Evolutionary conservation across 2,113 vertebrate species (phyloP), one percentile per base, ranked within the genome.

Genomic region (Cavia porcellus): DNA sequence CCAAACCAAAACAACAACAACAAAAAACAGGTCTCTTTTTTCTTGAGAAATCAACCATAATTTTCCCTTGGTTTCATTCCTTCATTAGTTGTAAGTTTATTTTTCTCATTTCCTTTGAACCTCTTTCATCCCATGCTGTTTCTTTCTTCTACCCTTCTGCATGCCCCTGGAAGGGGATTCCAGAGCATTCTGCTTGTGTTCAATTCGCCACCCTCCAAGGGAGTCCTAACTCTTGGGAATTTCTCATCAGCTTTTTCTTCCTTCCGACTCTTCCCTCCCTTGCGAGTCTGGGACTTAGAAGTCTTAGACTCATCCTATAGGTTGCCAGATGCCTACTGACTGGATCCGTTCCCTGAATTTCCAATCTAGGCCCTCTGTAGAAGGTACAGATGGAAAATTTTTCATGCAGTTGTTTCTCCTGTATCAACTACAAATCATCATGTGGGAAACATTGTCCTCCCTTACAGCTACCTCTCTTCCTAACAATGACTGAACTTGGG

Each of bases 381-480:
- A 92, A 93, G 52, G 70, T 20, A 83, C 1, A 22, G 50, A 88
- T 9, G 62, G 38, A 64, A 61, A 10, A 38, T 79, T 74, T 95
- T 92, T 82, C 52, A 50, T 17, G 12, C 45, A 75, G 7, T 79
- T 59, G 4, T 50, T 94, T 62, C 19, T 92, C 64, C 19, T 20
- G 4, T 85, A 38, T 66, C 59, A 68, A 94, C 55, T 94, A 38
- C 35, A 84, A 93, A 92, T 86, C 74, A 97, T 64, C 83, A 92
- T 86, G 61, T 94, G 75, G 79, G 85, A 95, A 94, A 50, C n/a
- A 42, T 3, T 74, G 50, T 55, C 74, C 62, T 95, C 64, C 50
- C 13, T 92, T 90, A 75, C 93, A 92, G n/a, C 82, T 94, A 66
- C 70, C 96, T 92, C n/a, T 88, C 72, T 95, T 93, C 59, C 38